phyloP scores from a whole-genome alignment of 2,888 invertebrate species.

The Nymphalis c-album region DNA sequence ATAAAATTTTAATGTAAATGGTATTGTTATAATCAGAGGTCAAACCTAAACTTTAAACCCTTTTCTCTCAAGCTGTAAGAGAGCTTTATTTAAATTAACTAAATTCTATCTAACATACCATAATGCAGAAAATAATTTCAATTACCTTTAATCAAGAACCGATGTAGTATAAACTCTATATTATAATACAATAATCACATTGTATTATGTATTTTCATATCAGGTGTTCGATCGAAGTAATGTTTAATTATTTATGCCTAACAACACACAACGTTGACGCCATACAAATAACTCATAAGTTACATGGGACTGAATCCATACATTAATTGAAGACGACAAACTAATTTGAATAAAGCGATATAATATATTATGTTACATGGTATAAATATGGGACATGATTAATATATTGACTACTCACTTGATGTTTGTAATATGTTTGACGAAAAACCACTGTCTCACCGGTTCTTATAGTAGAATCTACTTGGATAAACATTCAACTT shows the following conservation, averaged over 20 bases:
- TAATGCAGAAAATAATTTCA: background rate
- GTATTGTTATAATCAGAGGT: too few species aligned
- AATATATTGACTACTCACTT: background rate
- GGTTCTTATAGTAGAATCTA: too few species aligned
- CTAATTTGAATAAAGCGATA: conserved; percentile 9
- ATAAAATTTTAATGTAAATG: too few species aligned
- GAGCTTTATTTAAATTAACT: too few species aligned
- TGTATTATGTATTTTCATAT: conserved; percentile 14
- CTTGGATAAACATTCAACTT: too few species aligned
- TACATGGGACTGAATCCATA: conserved; percentile 17
- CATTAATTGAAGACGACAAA: conserved; percentile 14
- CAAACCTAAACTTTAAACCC: too few species aligned
- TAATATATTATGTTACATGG: background rate
- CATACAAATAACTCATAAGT: conserved; percentile 22
- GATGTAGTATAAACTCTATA: background rate
- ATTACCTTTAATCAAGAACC: background rate
- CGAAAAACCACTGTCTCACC: too few species aligned
- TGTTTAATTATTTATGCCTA: conserved; percentile 27
- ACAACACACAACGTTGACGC: conserved; percentile 28
- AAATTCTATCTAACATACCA: background rate
- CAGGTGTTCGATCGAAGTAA: conserved; percentile 20
- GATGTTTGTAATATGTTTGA: too few species aligned
- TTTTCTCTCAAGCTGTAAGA: background rate
- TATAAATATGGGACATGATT: background rate
- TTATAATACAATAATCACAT: conserved; percentile 16